Evolutionary conservation across 2,888 invertebrate species (phyloP), one percentile per base, ranked within the genome.

Genomic region (Volucella inanis): DNA sequence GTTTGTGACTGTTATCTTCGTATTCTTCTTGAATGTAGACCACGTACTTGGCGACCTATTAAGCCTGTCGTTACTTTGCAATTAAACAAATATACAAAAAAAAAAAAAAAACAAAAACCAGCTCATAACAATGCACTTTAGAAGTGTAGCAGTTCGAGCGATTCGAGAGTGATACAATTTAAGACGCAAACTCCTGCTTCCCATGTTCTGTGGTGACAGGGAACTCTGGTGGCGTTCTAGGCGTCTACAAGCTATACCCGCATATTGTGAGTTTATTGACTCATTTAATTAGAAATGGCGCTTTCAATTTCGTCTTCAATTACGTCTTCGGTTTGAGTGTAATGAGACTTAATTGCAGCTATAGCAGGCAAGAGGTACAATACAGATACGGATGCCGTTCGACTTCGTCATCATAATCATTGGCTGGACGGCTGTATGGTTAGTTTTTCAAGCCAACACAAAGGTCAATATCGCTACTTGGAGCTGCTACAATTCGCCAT

Each of bases 41-140:
- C 85, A 85, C 76, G 81, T 77, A 68, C 81, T 85, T 85, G 85
- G 68, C 85, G 85, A 85, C 85, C 85, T 72, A 85, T 76, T 81
- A 85, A 85, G 77, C 72, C 81, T 72, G 76, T 85, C 81, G 71
- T 68, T 68, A 68, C 55, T 52, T 64, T 22, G 39, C 52, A 74
- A 62, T 70, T 67, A 55, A 45, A 62, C 64, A 43, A 22, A 8
- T 9, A 39, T 11, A 12, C n/a, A 59, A n/a, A 75, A 64, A 18
- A 43, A 49, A 8, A 57, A 68, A 52, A 18, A 64, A 18, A 43
- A 49, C 10, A 57, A 68, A 52, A 18, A 38, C 47, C 50, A 76
- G 14, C 64, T 43, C 18, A 61, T 18, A 68, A 31, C 39, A 45
- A 45, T 79, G 59, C 65, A 67, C 65, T 61, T 54, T 39, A 43